These are phyloP conservation scores for Actenoides hombroni DNA, from an alignment of 2,113 vertebrate genomes.

Conservation along the genomic window DNA sequence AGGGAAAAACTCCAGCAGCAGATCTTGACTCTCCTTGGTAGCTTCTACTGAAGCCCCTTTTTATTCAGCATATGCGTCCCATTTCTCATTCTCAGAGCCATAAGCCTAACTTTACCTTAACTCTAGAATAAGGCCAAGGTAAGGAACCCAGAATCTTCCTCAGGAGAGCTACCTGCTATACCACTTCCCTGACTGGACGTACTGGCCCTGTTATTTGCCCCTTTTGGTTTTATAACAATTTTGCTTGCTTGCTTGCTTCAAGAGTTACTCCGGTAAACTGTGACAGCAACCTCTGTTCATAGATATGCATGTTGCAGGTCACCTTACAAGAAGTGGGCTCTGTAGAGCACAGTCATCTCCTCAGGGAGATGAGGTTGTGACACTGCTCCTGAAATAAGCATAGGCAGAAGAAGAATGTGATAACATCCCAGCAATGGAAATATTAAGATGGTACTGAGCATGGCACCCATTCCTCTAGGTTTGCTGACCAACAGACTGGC, in stretches of 20 bases:
- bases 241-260: neutral
- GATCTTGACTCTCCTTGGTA: too few relatives aligned
- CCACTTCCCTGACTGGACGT: neutral
- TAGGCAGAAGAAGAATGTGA: neutral
- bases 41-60: neutral
- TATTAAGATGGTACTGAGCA: neutral
- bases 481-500: neutral
- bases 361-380: neutral
- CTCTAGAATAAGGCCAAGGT: neutral
- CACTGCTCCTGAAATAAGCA: neutral
- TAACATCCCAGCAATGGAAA: neutral
- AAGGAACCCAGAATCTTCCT: neutral
- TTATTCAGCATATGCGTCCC: neutral
- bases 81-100: neutral
- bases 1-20: neutral
- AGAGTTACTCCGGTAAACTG: neutral
- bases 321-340: neutral
- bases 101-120: neutral
- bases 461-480: neutral
- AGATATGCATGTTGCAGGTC: neutral
- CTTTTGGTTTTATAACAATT: neutral
- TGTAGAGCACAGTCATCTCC: neutral
- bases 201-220: neutral
- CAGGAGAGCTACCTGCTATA: neutral
- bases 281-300: neutral